A percentile compares a stretch with the other conserved stretches of the same genome.
phyloP scores from a whole-genome alignment of 2,888 invertebrate species.

The Oscheius myriophilus region DNA sequence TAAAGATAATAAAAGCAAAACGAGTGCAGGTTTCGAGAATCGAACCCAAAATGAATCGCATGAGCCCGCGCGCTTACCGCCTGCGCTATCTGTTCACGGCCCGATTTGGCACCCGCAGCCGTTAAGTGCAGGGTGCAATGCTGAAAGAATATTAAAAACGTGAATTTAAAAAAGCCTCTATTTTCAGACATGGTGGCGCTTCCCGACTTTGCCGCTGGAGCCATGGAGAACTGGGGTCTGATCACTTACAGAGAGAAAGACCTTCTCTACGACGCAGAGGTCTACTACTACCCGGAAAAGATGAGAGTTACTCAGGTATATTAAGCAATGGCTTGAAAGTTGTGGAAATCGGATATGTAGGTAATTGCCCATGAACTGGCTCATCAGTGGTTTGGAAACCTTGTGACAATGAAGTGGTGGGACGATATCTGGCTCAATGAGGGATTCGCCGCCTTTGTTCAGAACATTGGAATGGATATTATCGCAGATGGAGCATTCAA shows the following conservation, averaged over 20 bases:
- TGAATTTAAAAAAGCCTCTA: conserved; percentile 33
- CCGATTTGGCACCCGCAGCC: no score
- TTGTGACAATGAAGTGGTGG: conserved; percentile 72
- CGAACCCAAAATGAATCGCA: no score
- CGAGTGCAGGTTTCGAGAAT: no score
- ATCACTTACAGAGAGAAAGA: conserved; percentile 82
- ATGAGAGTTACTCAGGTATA: conserved; percentile 79
- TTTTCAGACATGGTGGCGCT: conserved; percentile 82
- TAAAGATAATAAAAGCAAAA: no score
- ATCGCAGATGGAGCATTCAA: conserved; percentile 60
- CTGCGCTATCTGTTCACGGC: no score
- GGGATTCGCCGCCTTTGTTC: conserved; percentile 68
- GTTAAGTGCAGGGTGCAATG: no score
- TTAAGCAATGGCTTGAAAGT: neutral
- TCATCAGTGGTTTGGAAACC: conserved; percentile 71
- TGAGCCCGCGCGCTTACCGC: no score
- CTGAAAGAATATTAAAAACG: no score
- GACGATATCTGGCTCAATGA: conserved; percentile 71
- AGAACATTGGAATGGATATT: conserved; percentile 65
- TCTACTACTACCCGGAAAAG: conserved; percentile 81
- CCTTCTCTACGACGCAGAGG: conserved; percentile 80
- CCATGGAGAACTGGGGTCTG: conserved; percentile 95
- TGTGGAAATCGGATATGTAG: conserved; percentile 49
- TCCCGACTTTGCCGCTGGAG: conserved; percentile 88
- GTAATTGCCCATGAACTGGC: conserved; percentile 76